phyloP scores from a whole-genome alignment of 2,797 vertebrate genomes.

The Megalops cyprinoides region DNA sequence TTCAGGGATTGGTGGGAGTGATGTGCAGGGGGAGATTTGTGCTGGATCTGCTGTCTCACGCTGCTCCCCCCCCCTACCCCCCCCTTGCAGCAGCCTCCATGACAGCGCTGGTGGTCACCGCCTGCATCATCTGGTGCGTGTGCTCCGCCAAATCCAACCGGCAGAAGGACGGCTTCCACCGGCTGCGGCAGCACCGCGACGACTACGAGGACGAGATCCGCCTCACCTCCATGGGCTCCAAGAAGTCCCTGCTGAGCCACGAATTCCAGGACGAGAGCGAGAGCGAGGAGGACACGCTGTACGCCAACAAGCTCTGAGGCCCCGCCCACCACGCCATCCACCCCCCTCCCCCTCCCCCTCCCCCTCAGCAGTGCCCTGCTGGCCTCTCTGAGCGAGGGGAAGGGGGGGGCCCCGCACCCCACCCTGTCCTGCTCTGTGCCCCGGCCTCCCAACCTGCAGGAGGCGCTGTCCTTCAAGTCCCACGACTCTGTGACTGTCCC shows the following conservation, averaged over 20 bases:
- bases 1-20: background rate
- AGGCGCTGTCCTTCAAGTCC: too few species aligned
- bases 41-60: background rate
- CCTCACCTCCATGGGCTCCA: constrained; percentile 92
- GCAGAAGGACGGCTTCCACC: constrained; percentile 96
- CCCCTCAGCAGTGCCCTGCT: constrained; percentile 34
- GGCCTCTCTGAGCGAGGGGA: constrained; percentile 18
- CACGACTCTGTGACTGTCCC: too few species aligned
- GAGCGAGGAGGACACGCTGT: constrained; percentile 95
- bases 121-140: constrained; percentile 97
- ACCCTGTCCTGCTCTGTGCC: background rate
- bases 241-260: constrained; percentile 92
- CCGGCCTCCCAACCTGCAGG: too few species aligned
- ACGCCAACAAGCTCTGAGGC: constrained; percentile 93
- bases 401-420: background rate
- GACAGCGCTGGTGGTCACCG: constrained; percentile 90
- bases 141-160: constrained; percentile 93
- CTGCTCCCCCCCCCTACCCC: background rate
- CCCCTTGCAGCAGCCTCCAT: constrained; percentile 85
- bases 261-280: constrained; percentile 99
- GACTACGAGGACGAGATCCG: constrained; percentile 96
- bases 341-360: background rate
- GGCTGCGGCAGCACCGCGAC: constrained; percentile 90
- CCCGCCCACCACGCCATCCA: background rate
- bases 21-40: background rate